Conservation (phyloP, 1,140 invertebrate species). For the Diorhabda sublineata region DNA sequence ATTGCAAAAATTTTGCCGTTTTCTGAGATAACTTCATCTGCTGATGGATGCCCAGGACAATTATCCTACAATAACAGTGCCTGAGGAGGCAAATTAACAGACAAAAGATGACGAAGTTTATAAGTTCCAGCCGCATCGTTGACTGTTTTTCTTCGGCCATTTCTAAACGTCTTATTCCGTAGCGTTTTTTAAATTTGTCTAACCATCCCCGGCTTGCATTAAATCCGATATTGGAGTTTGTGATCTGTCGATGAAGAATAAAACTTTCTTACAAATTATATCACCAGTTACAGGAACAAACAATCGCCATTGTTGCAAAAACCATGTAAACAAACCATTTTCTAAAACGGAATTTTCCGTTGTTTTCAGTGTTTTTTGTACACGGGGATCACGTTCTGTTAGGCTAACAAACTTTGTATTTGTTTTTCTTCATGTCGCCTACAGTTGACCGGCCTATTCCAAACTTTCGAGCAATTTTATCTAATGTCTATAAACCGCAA, state of each 20-base stretch:
- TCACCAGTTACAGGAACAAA: no score
- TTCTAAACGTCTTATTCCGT: constrained; percentile 40
- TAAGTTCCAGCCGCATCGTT: constrained; percentile 35
- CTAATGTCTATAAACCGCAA: no score
- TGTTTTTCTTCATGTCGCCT: no score
- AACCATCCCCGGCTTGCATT: constrained; percentile 45
- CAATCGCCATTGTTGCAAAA: no score
- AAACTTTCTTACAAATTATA: no score
- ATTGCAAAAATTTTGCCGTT: constrained; percentile 42
- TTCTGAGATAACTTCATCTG: constrained; percentile 21
- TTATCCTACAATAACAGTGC: constrained; percentile 39
- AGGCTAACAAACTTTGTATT: no score
- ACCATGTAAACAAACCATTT: no score
- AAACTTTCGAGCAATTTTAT: no score
- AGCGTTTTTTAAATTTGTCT: constrained; percentile 41
- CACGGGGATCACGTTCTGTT: no score
- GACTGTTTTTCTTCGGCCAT: constrained; percentile 41
- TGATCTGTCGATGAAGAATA: neutral
- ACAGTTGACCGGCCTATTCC: no score
- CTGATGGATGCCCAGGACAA: constrained; percentile 35
- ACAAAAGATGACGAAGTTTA: constrained; percentile 40
- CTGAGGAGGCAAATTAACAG: constrained; percentile 20
- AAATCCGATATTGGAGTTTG: constrained; percentile 22
- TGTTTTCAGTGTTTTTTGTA: no score
- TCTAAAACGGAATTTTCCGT: no score